phyloP scores from a whole-genome alignment of 2,113 vertebrate genomes.

The Erinaceus europaeus region DNA sequence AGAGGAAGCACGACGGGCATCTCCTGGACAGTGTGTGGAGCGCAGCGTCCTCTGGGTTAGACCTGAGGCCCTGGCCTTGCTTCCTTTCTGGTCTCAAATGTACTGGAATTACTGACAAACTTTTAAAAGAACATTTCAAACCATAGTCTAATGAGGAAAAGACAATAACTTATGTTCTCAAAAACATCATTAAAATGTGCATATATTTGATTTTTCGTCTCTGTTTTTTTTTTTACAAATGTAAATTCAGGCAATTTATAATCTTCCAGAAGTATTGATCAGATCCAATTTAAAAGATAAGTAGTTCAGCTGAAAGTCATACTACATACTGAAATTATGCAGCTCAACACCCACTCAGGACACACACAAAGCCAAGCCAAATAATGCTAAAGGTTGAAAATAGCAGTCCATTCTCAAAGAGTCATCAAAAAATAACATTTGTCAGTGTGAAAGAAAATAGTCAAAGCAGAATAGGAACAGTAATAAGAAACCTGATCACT shows the following conservation, averaged over 20 bases:
- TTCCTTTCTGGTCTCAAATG: not conserved
- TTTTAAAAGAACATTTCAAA: not conserved
- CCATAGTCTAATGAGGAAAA: not conserved
- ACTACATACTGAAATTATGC: not conserved
- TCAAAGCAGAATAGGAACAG: not conserved
- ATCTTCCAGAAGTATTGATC: not conserved
- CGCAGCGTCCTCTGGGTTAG: not conserved
- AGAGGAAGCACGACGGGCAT: slow-evolving; percentile 55
- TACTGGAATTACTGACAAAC: not conserved
- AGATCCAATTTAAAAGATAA: not conserved
- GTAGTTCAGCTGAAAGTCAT: not conserved
- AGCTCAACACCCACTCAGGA: not conserved
- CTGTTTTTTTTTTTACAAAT: not conserved
- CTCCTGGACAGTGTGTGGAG: slow-evolving; percentile 35
- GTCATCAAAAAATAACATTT: not conserved
- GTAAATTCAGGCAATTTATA: not conserved
- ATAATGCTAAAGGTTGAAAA: not conserved
- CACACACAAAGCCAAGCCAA: not conserved
- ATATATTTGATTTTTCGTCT: not conserved
- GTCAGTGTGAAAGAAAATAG: not conserved
- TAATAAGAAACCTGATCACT: no score
- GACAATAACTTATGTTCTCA: not conserved
- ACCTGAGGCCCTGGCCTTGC: not conserved
- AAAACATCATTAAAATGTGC: not conserved
- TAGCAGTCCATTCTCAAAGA: accelerated